phyloP scores from a whole-genome alignment of 2,113 vertebrate species.

The Boleophthalmus pectinirostris region DNA sequence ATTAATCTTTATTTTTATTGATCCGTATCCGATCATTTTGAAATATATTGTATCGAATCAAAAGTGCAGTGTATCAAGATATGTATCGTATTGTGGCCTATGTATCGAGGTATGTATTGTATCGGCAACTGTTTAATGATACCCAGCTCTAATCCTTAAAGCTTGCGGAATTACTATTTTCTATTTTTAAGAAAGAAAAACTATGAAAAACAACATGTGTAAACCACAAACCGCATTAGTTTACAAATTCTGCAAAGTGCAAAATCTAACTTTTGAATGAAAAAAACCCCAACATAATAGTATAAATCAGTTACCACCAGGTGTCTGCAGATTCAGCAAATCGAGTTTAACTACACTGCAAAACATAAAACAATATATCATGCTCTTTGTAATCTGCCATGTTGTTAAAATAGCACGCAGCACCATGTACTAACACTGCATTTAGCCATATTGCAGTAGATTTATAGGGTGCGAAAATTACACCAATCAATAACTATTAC shows the following conservation, averaged over 20 bases:
- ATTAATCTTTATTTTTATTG: too few species aligned
- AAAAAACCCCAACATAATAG: neutral
- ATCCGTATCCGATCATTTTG: too few species aligned
- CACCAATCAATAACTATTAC: too few species aligned
- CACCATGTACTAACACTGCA: neutral
- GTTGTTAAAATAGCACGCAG: neutral
- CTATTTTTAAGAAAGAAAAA: neutral
- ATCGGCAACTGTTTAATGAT: too few species aligned
- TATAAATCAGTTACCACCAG: neutral
- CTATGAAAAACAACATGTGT: neutral
- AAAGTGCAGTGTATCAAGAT: too few species aligned
- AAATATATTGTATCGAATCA: too few species aligned
- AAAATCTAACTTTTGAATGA: neutral
- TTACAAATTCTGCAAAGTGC: neutral
- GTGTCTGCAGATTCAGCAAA: neutral
- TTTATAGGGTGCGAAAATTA: neutral
- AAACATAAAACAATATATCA: neutral
- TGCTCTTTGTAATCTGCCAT: neutral
- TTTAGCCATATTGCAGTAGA: neutral
- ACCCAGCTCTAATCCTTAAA: too few species aligned
- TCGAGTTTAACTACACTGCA: neutral
- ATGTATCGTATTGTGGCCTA: too few species aligned
- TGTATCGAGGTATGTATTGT: too few species aligned
- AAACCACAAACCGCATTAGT: neutral
- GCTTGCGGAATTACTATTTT: neutral